Evolutionary conservation across 1,140 invertebrate species (phyloP), one percentile per base, ranked within the genome.

Genomic region (Zaprionus ghesquierei): DNA sequence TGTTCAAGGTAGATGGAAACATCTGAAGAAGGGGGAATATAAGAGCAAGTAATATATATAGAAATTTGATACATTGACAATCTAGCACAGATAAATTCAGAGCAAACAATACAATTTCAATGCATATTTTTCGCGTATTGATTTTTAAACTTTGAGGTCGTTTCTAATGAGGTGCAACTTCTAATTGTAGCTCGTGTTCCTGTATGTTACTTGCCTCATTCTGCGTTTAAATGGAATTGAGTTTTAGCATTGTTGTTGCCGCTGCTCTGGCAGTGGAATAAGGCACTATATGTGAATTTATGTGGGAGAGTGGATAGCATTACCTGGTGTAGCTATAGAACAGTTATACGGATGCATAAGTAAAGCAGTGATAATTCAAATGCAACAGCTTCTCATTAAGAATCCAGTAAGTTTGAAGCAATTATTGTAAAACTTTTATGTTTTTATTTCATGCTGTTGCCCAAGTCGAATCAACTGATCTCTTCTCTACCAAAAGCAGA

Each of bases 111-210:
- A n/a, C n/a, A n/a, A n/a, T 75, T 59, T 65, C 54, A 27, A 10
- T 59, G 62, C 71, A 68, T 61, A 66, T 65, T 75, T 68, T 55
- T 59, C 20, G 20, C 44, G 50, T 22, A 31, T 41, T 53, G 13
- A 46, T 49, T 41, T 55, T 69, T 63, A 74, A 49, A 68, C 56
- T 72, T 68, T 85, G 77, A 71, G 73, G 74, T 80, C 81, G 73
- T 77, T 80, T 85, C 69, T 85, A 85, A 85, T 85, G 74, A 85
- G 73, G 66, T 64, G 60, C 59, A 62, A 68, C 65, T 50, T 66
- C 69, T n/a, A n/a, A n/a, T 51, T 23, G 9, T 12, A 20, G 18
- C n/a, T 22, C 35, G 8, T 3, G 12, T 60, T 27, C 27, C n/a
- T n/a, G n/a, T n/a, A n/a, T n/a, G n/a, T n/a, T n/a, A n/a, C n/a